Conservation (phyloP, 2,888 invertebrate genomes). For the Diaperis boleti region DNA sequence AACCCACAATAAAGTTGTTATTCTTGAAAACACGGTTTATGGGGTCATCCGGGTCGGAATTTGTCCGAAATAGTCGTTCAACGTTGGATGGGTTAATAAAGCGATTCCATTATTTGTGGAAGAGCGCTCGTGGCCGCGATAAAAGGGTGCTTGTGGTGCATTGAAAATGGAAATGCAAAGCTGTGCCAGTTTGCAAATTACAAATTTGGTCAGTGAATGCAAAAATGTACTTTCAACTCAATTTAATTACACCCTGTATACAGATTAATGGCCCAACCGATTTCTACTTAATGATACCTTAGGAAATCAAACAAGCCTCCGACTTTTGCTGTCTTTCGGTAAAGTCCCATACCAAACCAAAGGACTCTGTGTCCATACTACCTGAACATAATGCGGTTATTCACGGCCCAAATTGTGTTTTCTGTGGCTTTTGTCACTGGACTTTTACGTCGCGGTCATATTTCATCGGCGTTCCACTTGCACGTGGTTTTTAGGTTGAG, state of each 20-base stretch:
- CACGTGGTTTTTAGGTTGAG: constrained; percentile 7
- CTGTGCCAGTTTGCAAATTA: too few relatives aligned
- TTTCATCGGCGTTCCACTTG: constrained; percentile 28
- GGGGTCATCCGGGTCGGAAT: constrained; percentile 13
- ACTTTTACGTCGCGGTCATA: constrained; percentile 15
- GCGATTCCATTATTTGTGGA: constrained; percentile 6
- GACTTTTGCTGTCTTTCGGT: too few relatives aligned
- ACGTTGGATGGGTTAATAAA: constrained; percentile 9
- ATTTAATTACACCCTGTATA: too few relatives aligned
- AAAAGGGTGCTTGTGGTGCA: too few relatives aligned
- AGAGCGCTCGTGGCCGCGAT: not conserved
- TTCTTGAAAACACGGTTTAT: constrained; percentile 12
- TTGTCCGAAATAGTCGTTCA: constrained; percentile 7
- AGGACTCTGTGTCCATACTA: constrained; percentile 34
- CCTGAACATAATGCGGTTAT: constrained; percentile 36
- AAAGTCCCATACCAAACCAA: too few relatives aligned
- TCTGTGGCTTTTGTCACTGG: constrained; percentile 22
- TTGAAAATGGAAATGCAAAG: too few relatives aligned
- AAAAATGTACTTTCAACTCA: too few relatives aligned
- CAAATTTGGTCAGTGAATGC: too few relatives aligned
- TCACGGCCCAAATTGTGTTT: constrained; percentile 35
- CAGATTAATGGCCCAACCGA: too few relatives aligned
- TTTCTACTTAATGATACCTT: too few relatives aligned
- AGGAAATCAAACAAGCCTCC: too few relatives aligned
- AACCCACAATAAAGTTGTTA: constrained; percentile 29